Base-by-base conservation (phyloP, 2,113 vertebrate species). In the Cavia porcellus region DNA sequence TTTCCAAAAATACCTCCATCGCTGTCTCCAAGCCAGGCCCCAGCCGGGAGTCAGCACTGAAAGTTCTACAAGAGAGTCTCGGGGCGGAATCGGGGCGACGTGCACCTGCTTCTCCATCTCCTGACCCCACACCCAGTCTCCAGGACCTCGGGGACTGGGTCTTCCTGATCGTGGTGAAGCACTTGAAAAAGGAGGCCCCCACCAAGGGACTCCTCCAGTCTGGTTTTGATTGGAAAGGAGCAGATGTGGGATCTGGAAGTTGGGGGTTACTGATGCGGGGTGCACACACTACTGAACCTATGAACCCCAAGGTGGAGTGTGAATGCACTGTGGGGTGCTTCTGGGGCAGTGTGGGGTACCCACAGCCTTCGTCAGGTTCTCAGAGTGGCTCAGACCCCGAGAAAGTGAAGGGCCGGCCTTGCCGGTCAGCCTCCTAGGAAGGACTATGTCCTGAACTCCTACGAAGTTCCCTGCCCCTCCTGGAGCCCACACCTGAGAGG, bases 1-100 rank as follows among this genome's bases (percentile, higher is more conserved):
- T 96, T 89, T 86, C 86, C 82, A 42, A 92, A 96, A 86, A 62
- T 59, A 62, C 86, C 35, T 83, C 55, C 10, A 92, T 90, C 70
- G 12, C 57, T 77, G 90, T 86, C 85, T 87, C 64, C 25, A 68
- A 82, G 20, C 35, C 70, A 59, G 82, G 61, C 91, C 62, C 50
- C 1, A 30, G 75, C 70, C 52, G 57, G 75, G 68, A 84, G 77
- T 68, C 0, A 0, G 14, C 3, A 13, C 28, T 79, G 52, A 87
- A 2, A 47, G 24, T 35, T 70, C 45, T 55, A 2, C 47, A 0
- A 5, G 14, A 85, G 79, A 9, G 19, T 70, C 20, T 55, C 59
- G 5, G n/a, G 12, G 2, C 52, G 2, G 45, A 38, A 14, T n/a
- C 20, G 42, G 30, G 11, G 24, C 50, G 25, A 0, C 1, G 59